A percentile compares a stretch with the other conserved stretches of the same genome.
Evolutionary conservation across 2,888 invertebrate species (phyloP).

Genomic region (Dasysyrphus albostriatus): DNA sequence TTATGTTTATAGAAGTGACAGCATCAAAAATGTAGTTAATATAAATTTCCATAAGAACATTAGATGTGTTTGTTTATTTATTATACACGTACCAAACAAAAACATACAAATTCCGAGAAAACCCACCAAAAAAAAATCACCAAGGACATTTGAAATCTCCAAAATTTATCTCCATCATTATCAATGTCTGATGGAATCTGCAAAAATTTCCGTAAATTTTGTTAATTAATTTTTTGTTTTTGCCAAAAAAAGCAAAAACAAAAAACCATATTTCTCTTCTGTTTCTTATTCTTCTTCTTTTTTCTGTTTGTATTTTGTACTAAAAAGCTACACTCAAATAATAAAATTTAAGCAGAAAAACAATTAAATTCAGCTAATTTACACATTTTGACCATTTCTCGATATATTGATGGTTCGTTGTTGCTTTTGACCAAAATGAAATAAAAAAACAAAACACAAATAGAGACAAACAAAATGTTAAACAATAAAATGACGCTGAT

Average conservation of each 20-base stretch:
- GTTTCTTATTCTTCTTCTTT: not conserved
- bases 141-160: conserved; percentile 58
- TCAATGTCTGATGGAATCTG: conserved; percentile 7
- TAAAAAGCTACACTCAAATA: conserved; percentile 10
- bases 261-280: conserved; percentile 38
- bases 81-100: not conserved
- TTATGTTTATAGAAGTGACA: conserved; percentile 21
- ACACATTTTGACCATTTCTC: conserved; percentile 72
- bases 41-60: conserved; percentile 55
- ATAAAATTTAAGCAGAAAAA: conserved; percentile 21
- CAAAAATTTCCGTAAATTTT: conserved; percentile 71
- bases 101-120: conserved; percentile 26
- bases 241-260: no score
- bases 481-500: conserved; percentile 69
- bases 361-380: conserved; percentile 69
- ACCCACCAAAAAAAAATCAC: not conserved
- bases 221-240: conserved; percentile 68
- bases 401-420: conserved; percentile 71
- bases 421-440: conserved; percentile 56
- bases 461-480: conserved; percentile 34
- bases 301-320: not conserved
- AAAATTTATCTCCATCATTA: not conserved
- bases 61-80: not conserved
- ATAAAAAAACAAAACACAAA: conserved; percentile 11
- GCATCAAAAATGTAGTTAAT: conserved; percentile 50